Conservation (phyloP, 2,888 invertebrate species). For the Mantis religiosa region DNA sequence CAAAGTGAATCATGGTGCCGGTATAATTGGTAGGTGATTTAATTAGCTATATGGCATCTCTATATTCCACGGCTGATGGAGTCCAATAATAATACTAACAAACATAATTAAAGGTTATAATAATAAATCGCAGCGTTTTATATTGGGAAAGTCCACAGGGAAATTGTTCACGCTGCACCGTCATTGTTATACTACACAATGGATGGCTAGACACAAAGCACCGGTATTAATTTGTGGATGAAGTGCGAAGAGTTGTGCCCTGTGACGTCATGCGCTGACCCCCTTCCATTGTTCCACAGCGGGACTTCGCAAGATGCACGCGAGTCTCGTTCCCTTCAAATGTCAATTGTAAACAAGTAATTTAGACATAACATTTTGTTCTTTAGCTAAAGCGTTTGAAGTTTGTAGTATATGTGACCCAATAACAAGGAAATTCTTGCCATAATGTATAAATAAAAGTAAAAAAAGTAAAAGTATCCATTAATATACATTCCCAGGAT, state of each 20-base stretch:
- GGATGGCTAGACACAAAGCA: slow-evolving; percentile 4
- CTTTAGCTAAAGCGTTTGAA: too few relatives aligned
- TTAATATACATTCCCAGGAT: too few relatives aligned
- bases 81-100: slow-evolving; percentile 23
- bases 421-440: too few relatives aligned
- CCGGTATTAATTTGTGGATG: slow-evolving; percentile 7
- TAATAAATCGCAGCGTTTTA: slow-evolving; percentile 23
- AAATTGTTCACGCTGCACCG: not conserved
- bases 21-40: slow-evolving; percentile 29
- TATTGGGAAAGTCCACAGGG: slow-evolving; percentile 7
- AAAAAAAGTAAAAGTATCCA: too few relatives aligned
- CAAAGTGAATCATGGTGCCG: slow-evolving; percentile 26
- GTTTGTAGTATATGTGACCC: too few relatives aligned
- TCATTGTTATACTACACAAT: slow-evolving; percentile 6
- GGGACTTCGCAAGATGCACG: not conserved
- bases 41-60: slow-evolving; percentile 26
- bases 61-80: slow-evolving; percentile 29
- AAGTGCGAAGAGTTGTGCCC: not conserved
- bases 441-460: too few relatives aligned
- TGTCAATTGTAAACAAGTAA: not conserved
- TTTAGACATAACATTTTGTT: too few relatives aligned
- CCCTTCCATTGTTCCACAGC: not conserved
- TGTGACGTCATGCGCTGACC: not conserved
- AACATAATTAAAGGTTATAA: slow-evolving; percentile 24
- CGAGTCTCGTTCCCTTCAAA: not conserved